Base-by-base conservation (phyloP, 2,888 invertebrate genomes). In the Opisthograptis luteolata region DNA sequence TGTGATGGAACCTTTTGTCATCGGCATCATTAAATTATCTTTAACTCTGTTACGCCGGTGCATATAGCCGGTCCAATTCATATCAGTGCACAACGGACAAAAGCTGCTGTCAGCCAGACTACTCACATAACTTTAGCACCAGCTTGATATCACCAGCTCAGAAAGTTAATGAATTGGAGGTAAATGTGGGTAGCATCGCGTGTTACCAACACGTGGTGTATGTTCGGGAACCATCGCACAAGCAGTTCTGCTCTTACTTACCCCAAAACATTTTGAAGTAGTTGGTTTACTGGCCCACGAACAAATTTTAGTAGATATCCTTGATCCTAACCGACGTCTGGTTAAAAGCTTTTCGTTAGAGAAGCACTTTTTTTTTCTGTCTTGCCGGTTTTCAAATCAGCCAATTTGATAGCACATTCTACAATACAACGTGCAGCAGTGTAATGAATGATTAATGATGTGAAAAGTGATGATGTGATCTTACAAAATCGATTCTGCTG, bases 241-340 rank as follows among this genome's bases (percentile, higher is more conserved):
- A 73, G 73, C 70, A 62, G 62, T 62, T 25, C 36, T 40, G n/a
- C n/a, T n/a, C n/a, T 32, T 46, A 81, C 89, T 89, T 79, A 89
- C 89, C 89, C 89, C 89, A 89, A 86, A 89, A 89, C 89, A 89
- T 89, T 60, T 79, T 86, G 78, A 49, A 37, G 60, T 39, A 4
- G 13, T 31, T 32, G 17, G 12, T 36, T 13, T 19, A 17, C 19
- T 31, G 3, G 1, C 7, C 3, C 8, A 8, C 6, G 4, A 31
- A n/a, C n/a, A n/a, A n/a, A n/a, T n/a, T 2, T 8, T 27, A 15
- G n/a, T 25, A n/a, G n/a, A 31, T 41, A 42, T 20, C 10, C 13
- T 27, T 17, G 3, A 19, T 14, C 2, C 1, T 3, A 19, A 15
- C 36, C 10, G 39, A 46, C 32, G 39, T 10, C 20, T 13, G 3